Conservation (phyloP, 2,113 vertebrate genomes). For the Cebus imitator region DNA sequence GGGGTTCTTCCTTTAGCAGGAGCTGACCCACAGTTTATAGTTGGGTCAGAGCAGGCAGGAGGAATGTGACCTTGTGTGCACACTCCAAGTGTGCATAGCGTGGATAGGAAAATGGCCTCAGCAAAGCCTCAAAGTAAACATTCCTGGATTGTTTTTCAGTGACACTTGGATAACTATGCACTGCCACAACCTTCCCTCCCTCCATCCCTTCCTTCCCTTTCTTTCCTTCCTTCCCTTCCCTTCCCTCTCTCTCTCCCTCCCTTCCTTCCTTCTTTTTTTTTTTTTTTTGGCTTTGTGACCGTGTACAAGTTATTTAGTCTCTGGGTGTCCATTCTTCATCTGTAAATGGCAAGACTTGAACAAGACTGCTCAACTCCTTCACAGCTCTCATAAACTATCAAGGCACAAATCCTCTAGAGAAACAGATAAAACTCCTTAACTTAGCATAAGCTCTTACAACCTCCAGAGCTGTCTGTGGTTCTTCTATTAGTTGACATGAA, state of each 20-base stretch:
- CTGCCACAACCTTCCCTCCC: neutral
- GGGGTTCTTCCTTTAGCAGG: neutral
- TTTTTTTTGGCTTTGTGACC: neutral
- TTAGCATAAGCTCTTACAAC: too few relatives aligned
- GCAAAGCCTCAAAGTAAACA: neutral
- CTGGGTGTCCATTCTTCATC: neutral
- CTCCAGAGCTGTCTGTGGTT: neutral
- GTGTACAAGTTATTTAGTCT: neutral
- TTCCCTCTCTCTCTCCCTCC: too few relatives aligned
- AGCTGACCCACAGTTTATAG: too few relatives aligned
- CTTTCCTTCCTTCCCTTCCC: too few relatives aligned
- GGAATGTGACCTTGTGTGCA: neutral
- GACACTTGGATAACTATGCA: neutral
- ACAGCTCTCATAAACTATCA: neutral
- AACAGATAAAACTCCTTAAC: neutral
- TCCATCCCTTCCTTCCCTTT: too few relatives aligned
- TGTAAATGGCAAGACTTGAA: neutral
- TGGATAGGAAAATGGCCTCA: too few relatives aligned
- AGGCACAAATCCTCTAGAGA: neutral
- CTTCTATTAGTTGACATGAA: neutral
- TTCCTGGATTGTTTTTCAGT: neutral
- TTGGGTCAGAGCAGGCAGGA: neutral
- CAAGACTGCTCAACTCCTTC: neutral
- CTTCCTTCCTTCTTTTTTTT: too few relatives aligned
- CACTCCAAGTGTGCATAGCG: fast-evolving